Base-by-base conservation (phyloP, 2,113 vertebrate genomes). In the Protobothrops mucrosquamatus region DNA sequence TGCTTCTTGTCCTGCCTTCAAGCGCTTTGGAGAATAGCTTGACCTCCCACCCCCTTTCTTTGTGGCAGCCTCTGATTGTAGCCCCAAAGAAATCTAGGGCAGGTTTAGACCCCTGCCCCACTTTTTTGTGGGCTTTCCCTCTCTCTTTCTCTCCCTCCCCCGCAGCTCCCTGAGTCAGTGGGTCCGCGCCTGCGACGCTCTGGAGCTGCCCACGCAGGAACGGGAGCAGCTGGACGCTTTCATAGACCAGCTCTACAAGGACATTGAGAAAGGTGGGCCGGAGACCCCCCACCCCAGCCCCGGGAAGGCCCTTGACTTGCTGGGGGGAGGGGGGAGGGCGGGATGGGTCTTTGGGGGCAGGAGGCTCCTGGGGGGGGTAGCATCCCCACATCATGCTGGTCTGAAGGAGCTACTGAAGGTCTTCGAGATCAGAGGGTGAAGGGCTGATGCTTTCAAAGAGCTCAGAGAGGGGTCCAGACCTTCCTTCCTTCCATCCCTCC, bases 231-330 rank as follows among this genome's bases (percentile, higher is more conserved):
- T 99, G 96, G 99, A 99, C 0, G 96, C 98, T 92, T 99, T 99
- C 97, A 99, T 99, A 0, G 99, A 99, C 97, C 99, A 99, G 96
- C 97, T 99, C 46, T 99, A 99, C 98, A 99, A 99, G 97, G 99
- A 99, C 98, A 99, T 99, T 0, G 99, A 99, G 96, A 99, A 98
- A 98, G 99, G 99, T 99, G 94, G 97, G 88, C 91, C 56, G 3
- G 48, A n/a, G 24, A 14, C 11, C 46, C 12, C 10, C 43, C 43
- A n/a, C 43, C 43, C 43, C 85, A 24, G 4, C 23, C 11, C 5
- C 26, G 15, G 7, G 86, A 18, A 87, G 10, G 11, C 2, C 46
- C 48, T 5, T 52, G 24, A n/a, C n/a, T n/a, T n/a, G n/a, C n/a
- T n/a, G n/a, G n/a, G n/a, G n/a, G n/a, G n/a, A n/a, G 0, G n/a